Conservation (phyloP, 2,113 vertebrate species). For the Jaculus jaculus region DNA sequence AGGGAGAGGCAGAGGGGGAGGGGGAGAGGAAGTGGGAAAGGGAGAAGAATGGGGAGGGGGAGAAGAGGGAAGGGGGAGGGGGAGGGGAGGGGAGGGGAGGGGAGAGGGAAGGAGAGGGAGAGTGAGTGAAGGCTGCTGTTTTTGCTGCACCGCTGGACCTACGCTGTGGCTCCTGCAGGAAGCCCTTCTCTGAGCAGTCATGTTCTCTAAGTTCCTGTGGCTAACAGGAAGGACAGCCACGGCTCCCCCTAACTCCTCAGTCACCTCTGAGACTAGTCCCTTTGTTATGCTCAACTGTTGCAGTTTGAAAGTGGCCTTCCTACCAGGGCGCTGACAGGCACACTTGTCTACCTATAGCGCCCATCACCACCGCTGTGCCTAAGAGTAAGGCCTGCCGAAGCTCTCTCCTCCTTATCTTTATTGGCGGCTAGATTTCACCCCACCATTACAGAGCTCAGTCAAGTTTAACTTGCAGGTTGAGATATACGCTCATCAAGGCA, state of each 20-base stretch:
- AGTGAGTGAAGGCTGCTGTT: background rate
- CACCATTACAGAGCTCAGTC: background rate
- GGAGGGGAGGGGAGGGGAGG: too few relatives aligned
- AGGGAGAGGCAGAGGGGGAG: fast-evolving
- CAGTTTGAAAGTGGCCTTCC: background rate
- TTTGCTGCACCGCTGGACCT: background rate
- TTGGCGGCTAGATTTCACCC: background rate
- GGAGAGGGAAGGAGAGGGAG: too few relatives aligned
- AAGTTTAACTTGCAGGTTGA: background rate
- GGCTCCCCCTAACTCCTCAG: background rate
- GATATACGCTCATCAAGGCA: background rate
- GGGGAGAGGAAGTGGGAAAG: fast-evolving
- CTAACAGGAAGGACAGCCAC: background rate
- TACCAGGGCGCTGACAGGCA: background rate
- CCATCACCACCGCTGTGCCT: background rate
- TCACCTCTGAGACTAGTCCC: background rate
- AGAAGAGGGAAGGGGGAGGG: too few relatives aligned
- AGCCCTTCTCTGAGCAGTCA: background rate
- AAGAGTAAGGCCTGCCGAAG: background rate
- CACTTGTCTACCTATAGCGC: background rate
- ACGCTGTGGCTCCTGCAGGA: background rate
- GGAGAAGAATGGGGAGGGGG: background rate
- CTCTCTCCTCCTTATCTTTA: background rate
- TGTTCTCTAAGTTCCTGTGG: background rate
- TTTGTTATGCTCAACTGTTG: background rate